Percentiles rank a stretch among this genome's conserved stretches.
Evolutionary conservation across 2,888 invertebrate species (phyloP).

Genomic region (Philonicus albiceps): DNA sequence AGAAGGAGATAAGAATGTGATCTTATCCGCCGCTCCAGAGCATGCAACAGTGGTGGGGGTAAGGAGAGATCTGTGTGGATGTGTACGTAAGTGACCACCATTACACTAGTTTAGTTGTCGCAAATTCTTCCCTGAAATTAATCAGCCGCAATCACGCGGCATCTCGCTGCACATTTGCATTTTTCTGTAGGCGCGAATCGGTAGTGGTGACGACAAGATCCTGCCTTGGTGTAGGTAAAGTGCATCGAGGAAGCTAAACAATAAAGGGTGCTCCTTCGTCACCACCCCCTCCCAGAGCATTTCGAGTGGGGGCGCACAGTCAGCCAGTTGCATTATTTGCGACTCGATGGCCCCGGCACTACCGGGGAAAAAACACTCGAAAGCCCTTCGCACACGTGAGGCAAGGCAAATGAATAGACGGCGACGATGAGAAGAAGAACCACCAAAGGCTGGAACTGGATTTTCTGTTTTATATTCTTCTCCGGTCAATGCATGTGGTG

Average conservation of each 20-base stretch:
- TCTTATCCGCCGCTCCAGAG: background rate
- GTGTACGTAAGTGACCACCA: background rate
- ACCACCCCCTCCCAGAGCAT: background rate
- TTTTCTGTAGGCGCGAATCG: background rate
- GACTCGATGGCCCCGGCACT: constrained; percentile 14
- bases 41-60: background rate
- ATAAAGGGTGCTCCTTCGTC: background rate
- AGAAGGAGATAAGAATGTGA: background rate
- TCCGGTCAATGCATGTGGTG: constrained; percentile 40
- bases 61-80: background rate
- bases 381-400: constrained; percentile 26
- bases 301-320: background rate
- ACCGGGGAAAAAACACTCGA: background rate
- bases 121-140: background rate
- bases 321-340: constrained; percentile 26
- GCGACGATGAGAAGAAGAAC: background rate
- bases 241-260: background rate
- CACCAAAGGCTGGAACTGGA: constrained; percentile 18
- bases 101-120: background rate
- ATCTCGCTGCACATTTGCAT: constrained; percentile 11
- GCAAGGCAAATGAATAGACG: background rate
- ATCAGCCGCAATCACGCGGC: background rate
- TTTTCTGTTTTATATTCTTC: constrained; percentile 24
- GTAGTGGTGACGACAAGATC: background rate
- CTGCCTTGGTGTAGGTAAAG: background rate